Evolutionary conservation across 2,888 invertebrate species (phyloP), one percentile per base, ranked within the genome.

Genomic region (Thereva nobilitata): DNA sequence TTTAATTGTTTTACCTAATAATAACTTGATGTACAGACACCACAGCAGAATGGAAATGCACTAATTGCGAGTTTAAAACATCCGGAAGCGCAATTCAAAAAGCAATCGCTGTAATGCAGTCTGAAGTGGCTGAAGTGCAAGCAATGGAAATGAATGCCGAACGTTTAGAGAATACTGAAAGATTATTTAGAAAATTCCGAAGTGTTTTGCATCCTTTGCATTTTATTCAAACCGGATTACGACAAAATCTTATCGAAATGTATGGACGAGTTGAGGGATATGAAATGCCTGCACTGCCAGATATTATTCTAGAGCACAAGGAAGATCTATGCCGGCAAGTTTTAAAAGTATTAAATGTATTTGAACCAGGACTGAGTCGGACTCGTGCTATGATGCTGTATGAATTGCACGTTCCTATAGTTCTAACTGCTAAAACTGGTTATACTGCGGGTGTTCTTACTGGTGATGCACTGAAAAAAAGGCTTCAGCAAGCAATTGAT

Each of bases 321-420:
- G 85, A 87, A 0, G 87, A 90, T 70, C 82, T 91, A 67, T 93
- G 93, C 73, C 83, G 85, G 9, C 82, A 87, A 38, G 79, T 93
- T 4, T 79, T 94, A 23, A 82, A 84, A 56, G 86, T 90, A 5
- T 79, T 93, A 10, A 86, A 92, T 75, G 82, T 88, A 40, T 84
- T 93, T 61, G 89, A 90, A 72, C 93, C 93, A 0, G 93, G 93
- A 1, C 83, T 87, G 64, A 89, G 88, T 52, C 83, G 93, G 71
- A 86, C 92, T 74, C 85, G 93, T 82, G 92, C 90, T 8, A 86
- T 91, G 82, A 86, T 89, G 73, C 77, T 92, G 35, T 93, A 92
- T 76, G 93, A 94, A 77, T 79, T 93, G 9, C 92, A 93, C 75
- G 90, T 89, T 0, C 91, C 92, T 0, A 75, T 92, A 6, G 86